Base-by-base conservation (phyloP, 1,140 invertebrate genomes). In the Polyergus mexicanus region DNA sequence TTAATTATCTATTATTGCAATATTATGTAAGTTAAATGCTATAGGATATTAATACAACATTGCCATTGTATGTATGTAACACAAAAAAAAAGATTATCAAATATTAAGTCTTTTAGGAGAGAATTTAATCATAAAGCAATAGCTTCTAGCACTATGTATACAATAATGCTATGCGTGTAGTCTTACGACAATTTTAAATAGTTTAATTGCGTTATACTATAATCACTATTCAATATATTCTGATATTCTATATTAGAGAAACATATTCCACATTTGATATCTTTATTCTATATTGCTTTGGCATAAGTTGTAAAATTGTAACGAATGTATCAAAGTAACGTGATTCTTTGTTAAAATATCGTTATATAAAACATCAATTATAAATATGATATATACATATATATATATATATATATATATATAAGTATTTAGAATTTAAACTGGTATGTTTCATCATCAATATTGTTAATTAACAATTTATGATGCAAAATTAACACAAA, bases 261-360 rank as follows among this genome's bases (percentile, higher is more conserved):
- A 63, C 28, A 16, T 76, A 32, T 60, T 44, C 25, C 56, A 76
- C 3, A 41, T 63, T 76, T 44, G 58, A 1, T 63, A 58, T 28
- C 41, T 76, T 76, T 60, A 60, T 44, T 63, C 11, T 51, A 19
- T 3, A 3, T 78, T 38, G 32, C 8, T 68, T 22, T 11, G 13
- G 44, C 28, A 68, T 3, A 76, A 63, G 0, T 62, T 44, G 38
- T 76, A 38, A 44, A 44, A 16, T 32, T 44, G 2, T 7, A 47
- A 65, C 19, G 16, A 19, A 51, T 51, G 16, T 65, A 65, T 65
- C 7, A 51, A 51, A 32, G 6, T 68, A 68, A 68, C 11, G 6
- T 19, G 22, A 47, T 16, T 7, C 38, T 13, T 68, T 38, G 68
- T 3, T 44, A 51, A 78, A 78, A 66, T 54, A 54, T 47, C 3